Percentiles rank a stretch among this genome's conserved stretches.
phyloP scores from a whole-genome alignment of 2,797 vertebrate species.

The Manis javanica region DNA sequence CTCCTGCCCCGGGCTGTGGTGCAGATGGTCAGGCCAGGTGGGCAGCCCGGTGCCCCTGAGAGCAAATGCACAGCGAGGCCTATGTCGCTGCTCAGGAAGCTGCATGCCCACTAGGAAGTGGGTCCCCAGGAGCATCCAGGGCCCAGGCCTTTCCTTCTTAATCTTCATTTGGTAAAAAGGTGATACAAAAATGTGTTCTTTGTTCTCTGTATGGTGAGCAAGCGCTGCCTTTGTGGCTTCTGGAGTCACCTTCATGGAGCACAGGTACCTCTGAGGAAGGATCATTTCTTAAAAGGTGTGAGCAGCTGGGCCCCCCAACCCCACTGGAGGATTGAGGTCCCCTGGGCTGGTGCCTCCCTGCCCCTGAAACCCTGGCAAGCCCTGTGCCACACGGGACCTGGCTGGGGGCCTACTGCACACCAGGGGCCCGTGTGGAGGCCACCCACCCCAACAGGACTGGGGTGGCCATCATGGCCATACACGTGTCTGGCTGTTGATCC shows the following conservation, averaged over 20 bases:
- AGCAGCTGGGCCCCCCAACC: not conserved
- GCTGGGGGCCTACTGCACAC: too few relatives aligned
- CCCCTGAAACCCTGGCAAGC: not conserved
- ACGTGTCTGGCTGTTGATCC: too few relatives aligned
- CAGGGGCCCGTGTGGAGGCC: too few relatives aligned
- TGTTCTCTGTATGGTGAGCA: not conserved
- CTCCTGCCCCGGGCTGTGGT: rapidly evolving
- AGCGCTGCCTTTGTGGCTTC: not conserved
- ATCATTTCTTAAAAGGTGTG: not conserved
- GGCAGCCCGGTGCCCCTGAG: rapidly evolving
- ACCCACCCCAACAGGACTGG: too few relatives aligned
- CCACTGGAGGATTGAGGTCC: not conserved
- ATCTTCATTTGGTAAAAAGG: too few relatives aligned
- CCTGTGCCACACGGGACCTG: too few relatives aligned
- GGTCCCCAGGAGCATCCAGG: too few relatives aligned
- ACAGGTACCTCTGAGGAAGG: not conserved
- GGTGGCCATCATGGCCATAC: too few relatives aligned
- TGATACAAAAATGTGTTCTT: too few relatives aligned
- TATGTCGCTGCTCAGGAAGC: not conserved
- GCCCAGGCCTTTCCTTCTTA: too few relatives aligned
- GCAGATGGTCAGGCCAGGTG: not conserved
- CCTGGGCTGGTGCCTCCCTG: too few relatives aligned
- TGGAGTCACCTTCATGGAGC: not conserved
- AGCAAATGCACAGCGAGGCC: not conserved
- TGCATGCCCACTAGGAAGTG: too few relatives aligned